Conservation (phyloP, 2,888 invertebrate species). For the Acronicta aceris region DNA sequence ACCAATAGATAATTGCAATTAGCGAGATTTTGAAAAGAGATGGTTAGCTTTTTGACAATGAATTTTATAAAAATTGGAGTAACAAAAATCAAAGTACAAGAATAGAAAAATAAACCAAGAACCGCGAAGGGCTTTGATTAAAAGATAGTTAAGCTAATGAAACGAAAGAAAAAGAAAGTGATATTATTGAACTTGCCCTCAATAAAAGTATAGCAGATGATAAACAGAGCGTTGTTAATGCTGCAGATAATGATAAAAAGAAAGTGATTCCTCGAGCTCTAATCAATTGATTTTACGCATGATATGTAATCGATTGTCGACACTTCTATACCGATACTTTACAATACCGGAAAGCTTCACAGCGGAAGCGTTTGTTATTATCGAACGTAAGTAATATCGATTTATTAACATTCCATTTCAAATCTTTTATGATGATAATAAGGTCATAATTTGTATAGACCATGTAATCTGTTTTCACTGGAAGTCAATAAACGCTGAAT, state of each 20-base stretch:
- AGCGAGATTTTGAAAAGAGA: background rate
- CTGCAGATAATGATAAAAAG: constrained; percentile 60
- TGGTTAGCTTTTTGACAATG: background rate
- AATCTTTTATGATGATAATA: constrained; percentile 17
- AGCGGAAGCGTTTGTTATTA: constrained; percentile 64
- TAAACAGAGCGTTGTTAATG: constrained; percentile 71
- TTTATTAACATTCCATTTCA: constrained; percentile 12
- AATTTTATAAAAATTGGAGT: background rate
- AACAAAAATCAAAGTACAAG: background rate
- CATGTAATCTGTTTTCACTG: constrained; percentile 19
- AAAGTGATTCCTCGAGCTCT: constrained; percentile 61
- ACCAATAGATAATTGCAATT: background rate
- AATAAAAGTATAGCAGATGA: constrained; percentile 64
- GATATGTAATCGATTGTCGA: constrained; percentile 69
- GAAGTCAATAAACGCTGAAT: constrained; percentile 20
- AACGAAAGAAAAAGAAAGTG: constrained; percentile 53
- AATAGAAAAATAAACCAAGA: background rate
- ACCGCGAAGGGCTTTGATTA: background rate
- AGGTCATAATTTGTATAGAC: constrained; percentile 9
- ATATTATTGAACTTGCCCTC: constrained; percentile 49
- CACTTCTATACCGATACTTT: constrained; percentile 53
- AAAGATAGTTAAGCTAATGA: constrained; percentile 22
- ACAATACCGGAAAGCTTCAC: constrained; percentile 63
- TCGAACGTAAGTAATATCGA: constrained; percentile 27
- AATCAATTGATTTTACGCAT: constrained; percentile 78